Conservation (phyloP, 2,888 invertebrate species). For the Apodemia hepburni region DNA sequence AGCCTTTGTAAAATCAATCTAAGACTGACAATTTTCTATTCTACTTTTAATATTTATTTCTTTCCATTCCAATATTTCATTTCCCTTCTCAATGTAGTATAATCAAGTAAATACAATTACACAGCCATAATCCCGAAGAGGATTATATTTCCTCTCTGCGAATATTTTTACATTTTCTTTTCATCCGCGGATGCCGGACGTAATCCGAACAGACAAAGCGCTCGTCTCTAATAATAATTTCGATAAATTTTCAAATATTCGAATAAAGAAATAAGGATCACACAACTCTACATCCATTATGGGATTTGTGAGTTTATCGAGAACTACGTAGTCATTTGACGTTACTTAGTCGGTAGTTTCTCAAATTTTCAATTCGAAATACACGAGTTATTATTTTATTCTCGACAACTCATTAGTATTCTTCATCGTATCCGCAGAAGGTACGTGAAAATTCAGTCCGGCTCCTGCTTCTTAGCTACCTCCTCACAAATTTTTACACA, state of each 20-base stretch:
- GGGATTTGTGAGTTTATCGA: background rate
- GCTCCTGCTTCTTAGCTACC: too few relatives aligned
- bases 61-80: background rate
- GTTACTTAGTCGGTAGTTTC: background rate
- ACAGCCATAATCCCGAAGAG: background rate
- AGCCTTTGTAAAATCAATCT: background rate
- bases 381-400: too few relatives aligned
- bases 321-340: background rate
- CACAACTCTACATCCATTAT: background rate
- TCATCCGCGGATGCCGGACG: conserved; percentile 1
- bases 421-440: too few relatives aligned
- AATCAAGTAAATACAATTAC: conserved; percentile 11
- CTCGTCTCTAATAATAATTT: background rate
- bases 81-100: background rate
- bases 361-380: too few relatives aligned
- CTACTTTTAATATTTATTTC: background rate
- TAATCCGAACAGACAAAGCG: conserved; percentile 7
- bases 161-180: conserved; percentile 8
- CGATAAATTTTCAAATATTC: conserved; percentile 4
- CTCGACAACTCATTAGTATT: too few relatives aligned
- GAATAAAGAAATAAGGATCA: background rate
- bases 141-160: conserved; percentile 7
- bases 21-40: background rate
- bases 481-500: too few relatives aligned
- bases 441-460: too few relatives aligned